Percentiles rank a stretch among this genome's conserved stretches.
Conservation (phyloP, 2,888 invertebrate genomes). For the Machimus atricapillus region DNA sequence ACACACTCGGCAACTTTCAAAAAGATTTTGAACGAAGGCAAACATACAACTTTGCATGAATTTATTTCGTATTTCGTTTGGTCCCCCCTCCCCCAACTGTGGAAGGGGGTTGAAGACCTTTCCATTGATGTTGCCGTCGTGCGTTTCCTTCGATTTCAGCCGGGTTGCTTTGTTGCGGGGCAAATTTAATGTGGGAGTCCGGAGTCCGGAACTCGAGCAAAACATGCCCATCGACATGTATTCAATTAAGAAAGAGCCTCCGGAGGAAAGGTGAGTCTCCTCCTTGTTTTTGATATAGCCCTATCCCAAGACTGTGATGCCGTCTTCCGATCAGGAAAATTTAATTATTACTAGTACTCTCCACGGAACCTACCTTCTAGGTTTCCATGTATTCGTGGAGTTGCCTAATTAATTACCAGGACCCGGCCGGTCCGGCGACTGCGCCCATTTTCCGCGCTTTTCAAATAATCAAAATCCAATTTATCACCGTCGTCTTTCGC, state of each 20-base stretch:
- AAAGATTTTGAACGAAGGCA: slow-evolving; percentile 1
- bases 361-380: background rate
- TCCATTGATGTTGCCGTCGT: background rate
- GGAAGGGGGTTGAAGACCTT: slow-evolving; percentile 4
- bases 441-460: background rate
- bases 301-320: background rate
- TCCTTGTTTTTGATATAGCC: background rate
- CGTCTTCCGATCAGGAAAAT: background rate
- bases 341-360: background rate
- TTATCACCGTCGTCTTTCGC: slow-evolving; percentile 18
- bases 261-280: background rate
- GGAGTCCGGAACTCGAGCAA: background rate
- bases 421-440: background rate
- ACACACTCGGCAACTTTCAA: slow-evolving; percentile 16
- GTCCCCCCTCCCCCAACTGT: background rate
- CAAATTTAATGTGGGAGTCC: background rate
- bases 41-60: slow-evolving; percentile 17
- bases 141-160: background rate
- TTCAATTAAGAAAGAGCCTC: background rate
- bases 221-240: background rate
- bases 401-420: background rate
- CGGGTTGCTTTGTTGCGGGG: background rate
- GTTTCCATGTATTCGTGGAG: background rate
- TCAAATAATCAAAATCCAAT: slow-evolving; percentile 32
- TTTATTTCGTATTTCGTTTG: slow-evolving; percentile 27